These are phyloP conservation scores for Proisotoma minuta DNA, from an alignment of 2,888 invertebrate species.

Conservation along the genomic window DNA sequence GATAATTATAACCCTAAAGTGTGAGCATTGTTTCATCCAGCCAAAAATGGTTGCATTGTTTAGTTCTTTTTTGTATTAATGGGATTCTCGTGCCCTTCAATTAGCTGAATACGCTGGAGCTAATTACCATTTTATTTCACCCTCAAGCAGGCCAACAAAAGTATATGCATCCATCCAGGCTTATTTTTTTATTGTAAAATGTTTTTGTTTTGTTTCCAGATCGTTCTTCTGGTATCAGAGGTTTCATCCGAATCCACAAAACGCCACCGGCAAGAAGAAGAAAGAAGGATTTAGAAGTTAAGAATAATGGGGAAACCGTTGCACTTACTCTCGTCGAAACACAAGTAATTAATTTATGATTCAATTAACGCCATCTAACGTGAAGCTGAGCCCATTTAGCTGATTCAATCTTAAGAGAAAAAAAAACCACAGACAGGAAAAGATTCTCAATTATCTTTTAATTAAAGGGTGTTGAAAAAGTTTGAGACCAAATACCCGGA, in stretches of 20 bases:
- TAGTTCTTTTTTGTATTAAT: too few species aligned
- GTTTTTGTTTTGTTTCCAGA: conserved; percentile 18
- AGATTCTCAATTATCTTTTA: neutral
- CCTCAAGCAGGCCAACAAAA: too few species aligned
- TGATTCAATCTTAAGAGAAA: conserved; percentile 14
- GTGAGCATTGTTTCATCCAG: too few species aligned
- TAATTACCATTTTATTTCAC: too few species aligned
- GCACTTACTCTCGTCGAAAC: conserved; percentile 47
- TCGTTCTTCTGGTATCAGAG: conserved; percentile 47
- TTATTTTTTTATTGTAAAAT: too few species aligned
- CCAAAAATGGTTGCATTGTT: too few species aligned
- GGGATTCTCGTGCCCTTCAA: too few species aligned
- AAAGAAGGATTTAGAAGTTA: conserved; percentile 54
- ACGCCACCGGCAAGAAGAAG: conserved; percentile 54
- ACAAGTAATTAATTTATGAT: conserved; percentile 44
- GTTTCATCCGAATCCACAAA: conserved; percentile 58
- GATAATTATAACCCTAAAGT: too few species aligned
- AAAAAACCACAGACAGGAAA: too few species aligned
- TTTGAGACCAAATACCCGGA: too few species aligned
- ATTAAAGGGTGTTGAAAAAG: neutral
- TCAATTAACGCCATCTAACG: conserved; percentile 26
- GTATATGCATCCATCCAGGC: too few species aligned
- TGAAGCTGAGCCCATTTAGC: conserved; percentile 14
- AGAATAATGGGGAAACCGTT: conserved; percentile 49
- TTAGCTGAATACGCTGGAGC: too few species aligned